phyloP scores from a whole-genome alignment of 2,888 invertebrate species.

The Brachylomia viminalis region DNA sequence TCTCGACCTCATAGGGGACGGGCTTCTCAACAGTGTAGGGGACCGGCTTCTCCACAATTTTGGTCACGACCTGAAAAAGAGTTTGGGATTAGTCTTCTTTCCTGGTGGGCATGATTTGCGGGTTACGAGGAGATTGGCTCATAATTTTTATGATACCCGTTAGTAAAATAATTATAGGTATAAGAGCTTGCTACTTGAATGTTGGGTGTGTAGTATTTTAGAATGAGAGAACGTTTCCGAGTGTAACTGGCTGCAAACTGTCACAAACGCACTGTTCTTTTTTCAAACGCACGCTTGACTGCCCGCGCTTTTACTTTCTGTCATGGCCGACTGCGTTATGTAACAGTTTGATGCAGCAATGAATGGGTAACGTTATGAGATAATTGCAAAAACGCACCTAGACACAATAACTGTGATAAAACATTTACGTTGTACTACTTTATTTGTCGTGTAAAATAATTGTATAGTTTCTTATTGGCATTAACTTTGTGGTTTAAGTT shows the following conservation, averaged over 20 bases:
- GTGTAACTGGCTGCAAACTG: conserved; percentile 61
- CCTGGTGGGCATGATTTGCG: neutral
- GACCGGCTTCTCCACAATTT: conserved; percentile 93
- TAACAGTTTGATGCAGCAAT: conserved; percentile 77
- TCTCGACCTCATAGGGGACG: conserved; percentile 93
- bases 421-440: conserved; percentile 54
- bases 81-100: conserved; percentile 18
- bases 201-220: conserved; percentile 22
- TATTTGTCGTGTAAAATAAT: conserved; percentile 51
- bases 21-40: conserved; percentile 94
- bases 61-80: conserved; percentile 90
- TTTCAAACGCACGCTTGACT: conserved; percentile 78
- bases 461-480: conserved; percentile 54
- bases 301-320: conserved; percentile 84
- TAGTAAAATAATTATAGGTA: neutral
- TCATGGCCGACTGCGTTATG: conserved; percentile 80
- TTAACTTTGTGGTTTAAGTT: conserved; percentile 55
- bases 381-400: conserved; percentile 66
- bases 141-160: neutral
- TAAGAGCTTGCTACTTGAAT: neutral
- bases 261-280: conserved; percentile 71
- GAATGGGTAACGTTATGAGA: conserved; percentile 75
- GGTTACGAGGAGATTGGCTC: neutral
- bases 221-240: conserved; percentile 40
- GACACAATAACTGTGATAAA: conserved; percentile 63